Conservation (phyloP, 2,113 vertebrate genomes). For the Clarias macrocephalus region DNA sequence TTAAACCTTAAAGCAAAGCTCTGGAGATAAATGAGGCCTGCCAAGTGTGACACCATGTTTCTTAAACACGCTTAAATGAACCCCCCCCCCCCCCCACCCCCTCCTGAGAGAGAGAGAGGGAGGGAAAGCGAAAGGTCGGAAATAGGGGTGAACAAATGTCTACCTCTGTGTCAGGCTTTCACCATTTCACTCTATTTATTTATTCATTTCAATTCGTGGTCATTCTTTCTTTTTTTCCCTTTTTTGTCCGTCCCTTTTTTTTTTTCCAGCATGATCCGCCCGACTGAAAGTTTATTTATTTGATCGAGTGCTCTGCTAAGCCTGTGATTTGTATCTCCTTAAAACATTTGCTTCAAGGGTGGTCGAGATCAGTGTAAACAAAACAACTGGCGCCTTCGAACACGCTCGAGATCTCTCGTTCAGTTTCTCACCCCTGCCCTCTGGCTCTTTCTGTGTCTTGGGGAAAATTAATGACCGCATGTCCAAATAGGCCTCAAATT, state of each 20-base stretch:
- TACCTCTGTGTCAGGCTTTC: background rate
- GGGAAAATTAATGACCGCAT: background rate
- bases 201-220: background rate
- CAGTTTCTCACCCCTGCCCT: background rate
- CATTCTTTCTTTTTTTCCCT: background rate
- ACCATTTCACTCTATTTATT: background rate
- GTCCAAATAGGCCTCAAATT: too few species aligned
- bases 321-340: slow-evolving; percentile 27
- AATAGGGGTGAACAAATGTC: slow-evolving; percentile 15
- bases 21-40: slow-evolving; percentile 34
- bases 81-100: slow-evolving; percentile 56
- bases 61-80: slow-evolving; percentile 72
- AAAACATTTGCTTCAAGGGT: slow-evolving; percentile 47
- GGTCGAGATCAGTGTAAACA: slow-evolving; percentile 51
- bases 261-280: background rate
- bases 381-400: slow-evolving; percentile 25
- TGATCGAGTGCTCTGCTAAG: slow-evolving; percentile 30
- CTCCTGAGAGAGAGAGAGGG: slow-evolving; percentile 59
- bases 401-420: slow-evolving; percentile 26
- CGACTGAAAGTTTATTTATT: slow-evolving; percentile 36
- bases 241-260: slow-evolving; percentile 13
- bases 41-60: slow-evolving; percentile 42
- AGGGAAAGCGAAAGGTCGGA: slow-evolving; percentile 49
- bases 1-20: slow-evolving; percentile 29
- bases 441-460: background rate